Percentiles rank a stretch among this genome's conserved stretches.
Conservation (phyloP, 2,888 invertebrate species). For the Tridacna gigas region DNA sequence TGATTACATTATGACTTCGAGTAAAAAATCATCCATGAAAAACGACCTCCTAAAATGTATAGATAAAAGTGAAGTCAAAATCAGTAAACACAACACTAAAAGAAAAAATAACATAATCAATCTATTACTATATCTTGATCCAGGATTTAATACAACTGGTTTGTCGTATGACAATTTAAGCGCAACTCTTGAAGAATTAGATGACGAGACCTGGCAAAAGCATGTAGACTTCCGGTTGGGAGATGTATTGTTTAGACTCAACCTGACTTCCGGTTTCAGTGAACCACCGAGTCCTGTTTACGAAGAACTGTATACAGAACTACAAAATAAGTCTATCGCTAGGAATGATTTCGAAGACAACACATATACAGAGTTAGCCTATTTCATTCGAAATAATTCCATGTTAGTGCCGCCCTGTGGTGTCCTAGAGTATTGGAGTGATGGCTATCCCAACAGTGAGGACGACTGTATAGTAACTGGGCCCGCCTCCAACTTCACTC, state of each 20-base stretch:
- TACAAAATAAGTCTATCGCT: not conserved
- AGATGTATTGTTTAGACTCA: not conserved
- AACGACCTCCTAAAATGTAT: slow-evolving; percentile 11
- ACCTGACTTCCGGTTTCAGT: slow-evolving; percentile 15
- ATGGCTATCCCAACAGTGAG: not conserved
- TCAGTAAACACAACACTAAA: not conserved
- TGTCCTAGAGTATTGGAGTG: not conserved
- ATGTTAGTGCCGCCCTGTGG: not conserved
- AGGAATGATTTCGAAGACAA: not conserved
- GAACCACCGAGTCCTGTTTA: not conserved
- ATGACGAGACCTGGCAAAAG: not conserved
- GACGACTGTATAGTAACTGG: slow-evolving; percentile 12
- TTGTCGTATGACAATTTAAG: not conserved
- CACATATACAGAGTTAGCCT: slow-evolving; percentile 9
- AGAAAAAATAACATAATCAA: not conserved
- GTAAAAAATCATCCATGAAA: not conserved
- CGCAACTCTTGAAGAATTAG: not conserved
- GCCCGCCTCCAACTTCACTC: slow-evolving; percentile 10
- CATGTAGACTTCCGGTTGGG: not conserved
- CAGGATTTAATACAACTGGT: not conserved
- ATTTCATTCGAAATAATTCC: slow-evolving; percentile 2
- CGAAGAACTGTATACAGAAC: not conserved
- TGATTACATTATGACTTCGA: slow-evolving; percentile 4
- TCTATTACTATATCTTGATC: not conserved
- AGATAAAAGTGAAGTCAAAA: not conserved